Evolutionary conservation across 1,140 invertebrate species (phyloP), one percentile per base, ranked within the genome.

Genomic region (Mylabris phalerata): DNA sequence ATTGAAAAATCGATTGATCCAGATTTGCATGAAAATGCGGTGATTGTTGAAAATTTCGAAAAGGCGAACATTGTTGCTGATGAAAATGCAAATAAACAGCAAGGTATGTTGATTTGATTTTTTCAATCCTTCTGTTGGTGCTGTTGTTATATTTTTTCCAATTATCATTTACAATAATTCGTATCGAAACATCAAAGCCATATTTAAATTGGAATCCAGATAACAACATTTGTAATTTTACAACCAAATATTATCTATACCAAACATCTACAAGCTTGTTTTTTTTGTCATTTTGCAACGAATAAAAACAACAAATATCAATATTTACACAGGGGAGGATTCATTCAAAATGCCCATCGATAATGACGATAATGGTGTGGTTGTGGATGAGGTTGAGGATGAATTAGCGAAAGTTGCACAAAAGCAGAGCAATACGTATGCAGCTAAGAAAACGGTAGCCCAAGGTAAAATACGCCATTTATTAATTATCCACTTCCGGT

Each of bases 371-470:
- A 44, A 10, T 4, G 50, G 26, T 4, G 57, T 48, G 9, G 32
- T 24, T 4, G 57, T 48, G 9, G 32, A 47, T 32, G 62, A 64
- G 43, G 7, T 5, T 32, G 32, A 32, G 7, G 32, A 32, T 32
- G 32, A 32, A 7, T 32, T 32, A 32, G 48, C 50, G 1, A 59
- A 51, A 27, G 25, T 55, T 47, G 9, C 43, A 11, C 45, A 54
- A 57, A 66, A 49, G 32, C 61, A 47, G 42, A 48, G 64, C 9
- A 75, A 75, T 52, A 69, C 70, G 1, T 80, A 73, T 60, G 76
- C 78, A 0, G 77, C 78, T 2, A 81, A 80, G 60, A 81, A 81
- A 57, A 80, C 79, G 1, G 73, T 80, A 0, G 79, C 78, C 0
- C 79, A 79, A 63, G 77, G 77, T 52, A 75, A 54, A 45, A 25